Percentiles rank a stretch among this genome's conserved stretches.
Conservation (phyloP, 2,797 vertebrate species). For the Liasis olivaceus region DNA sequence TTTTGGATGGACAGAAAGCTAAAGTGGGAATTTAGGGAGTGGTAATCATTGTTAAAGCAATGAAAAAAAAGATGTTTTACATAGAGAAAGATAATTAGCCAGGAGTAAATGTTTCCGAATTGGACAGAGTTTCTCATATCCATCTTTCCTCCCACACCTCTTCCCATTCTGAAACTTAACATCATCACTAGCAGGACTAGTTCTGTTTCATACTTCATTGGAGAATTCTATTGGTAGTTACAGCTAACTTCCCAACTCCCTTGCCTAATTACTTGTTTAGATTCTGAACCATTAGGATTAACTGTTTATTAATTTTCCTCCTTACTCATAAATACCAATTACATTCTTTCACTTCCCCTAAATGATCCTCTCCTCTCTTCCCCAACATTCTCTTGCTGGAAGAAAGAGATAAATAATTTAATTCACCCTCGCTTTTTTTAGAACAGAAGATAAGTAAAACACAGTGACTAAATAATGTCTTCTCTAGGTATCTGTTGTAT, state of each 20-base stretch:
- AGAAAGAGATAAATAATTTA: too few species aligned
- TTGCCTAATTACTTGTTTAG: conserved; percentile 49
- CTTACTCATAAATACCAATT: conserved; percentile 46
- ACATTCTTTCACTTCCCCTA: conserved; percentile 40
- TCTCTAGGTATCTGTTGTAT: conserved; percentile 7
- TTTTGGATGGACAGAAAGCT: too few species aligned
- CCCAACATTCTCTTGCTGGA: too few species aligned
- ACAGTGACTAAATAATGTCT: conserved; percentile 25
- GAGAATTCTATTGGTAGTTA: neutral
- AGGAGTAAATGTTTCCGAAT: neutral
- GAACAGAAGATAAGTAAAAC: neutral
- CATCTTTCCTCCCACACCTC: neutral
- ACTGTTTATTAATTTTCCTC: conserved; percentile 50
- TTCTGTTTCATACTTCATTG: neutral
- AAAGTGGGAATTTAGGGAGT: neutral
- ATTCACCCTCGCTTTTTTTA: neutral
- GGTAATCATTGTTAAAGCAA: neutral
- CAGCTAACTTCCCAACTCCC: neutral
- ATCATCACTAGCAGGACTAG: neutral
- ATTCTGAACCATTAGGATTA: conserved; percentile 43
- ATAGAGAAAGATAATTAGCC: neutral
- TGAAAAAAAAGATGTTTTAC: neutral
- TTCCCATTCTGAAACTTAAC: neutral
- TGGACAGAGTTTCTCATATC: neutral
- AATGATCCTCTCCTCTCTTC: conserved; percentile 38